Evolutionary conservation across 2,113 vertebrate species (phyloP).

Genomic region (Labeo rohita): DNA sequence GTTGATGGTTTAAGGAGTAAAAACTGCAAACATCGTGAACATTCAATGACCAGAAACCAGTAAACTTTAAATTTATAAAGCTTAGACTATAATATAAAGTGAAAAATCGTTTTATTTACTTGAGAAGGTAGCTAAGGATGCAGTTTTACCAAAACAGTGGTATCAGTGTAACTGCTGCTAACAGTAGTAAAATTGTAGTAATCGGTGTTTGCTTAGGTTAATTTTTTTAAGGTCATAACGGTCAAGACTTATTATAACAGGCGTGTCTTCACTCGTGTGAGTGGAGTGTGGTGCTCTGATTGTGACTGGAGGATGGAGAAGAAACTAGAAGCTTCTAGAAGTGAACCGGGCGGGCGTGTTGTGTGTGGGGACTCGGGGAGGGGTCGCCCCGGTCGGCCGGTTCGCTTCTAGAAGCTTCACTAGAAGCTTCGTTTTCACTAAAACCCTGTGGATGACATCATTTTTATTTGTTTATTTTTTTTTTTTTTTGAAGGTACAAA

Average conservation of each 20-base stretch:
- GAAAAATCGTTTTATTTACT: background rate
- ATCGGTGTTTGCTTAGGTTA: background rate
- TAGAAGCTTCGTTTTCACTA: background rate
- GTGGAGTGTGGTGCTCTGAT: background rate
- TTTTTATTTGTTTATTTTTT: no score
- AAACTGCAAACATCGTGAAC: no score
- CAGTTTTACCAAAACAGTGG: background rate
- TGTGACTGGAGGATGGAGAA: conserved; percentile 3
- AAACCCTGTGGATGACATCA: background rate
- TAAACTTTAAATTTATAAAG: background rate
- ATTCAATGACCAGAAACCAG: no score
- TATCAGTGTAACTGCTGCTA: background rate
- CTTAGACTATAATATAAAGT: background rate
- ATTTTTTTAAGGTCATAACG: background rate
- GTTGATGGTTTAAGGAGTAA: no score
- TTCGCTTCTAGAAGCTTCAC: background rate
- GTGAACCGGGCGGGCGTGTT: background rate
- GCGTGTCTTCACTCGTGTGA: background rate
- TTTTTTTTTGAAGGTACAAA: background rate
- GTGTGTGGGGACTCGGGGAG: background rate
- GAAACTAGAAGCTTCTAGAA: background rate
- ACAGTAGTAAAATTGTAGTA: background rate
- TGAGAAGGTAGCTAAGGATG: background rate
- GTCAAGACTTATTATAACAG: background rate
- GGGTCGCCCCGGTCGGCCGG: background rate